phyloP scores from a whole-genome alignment of 1,140 invertebrate species.

The Cotesia vestalis region DNA sequence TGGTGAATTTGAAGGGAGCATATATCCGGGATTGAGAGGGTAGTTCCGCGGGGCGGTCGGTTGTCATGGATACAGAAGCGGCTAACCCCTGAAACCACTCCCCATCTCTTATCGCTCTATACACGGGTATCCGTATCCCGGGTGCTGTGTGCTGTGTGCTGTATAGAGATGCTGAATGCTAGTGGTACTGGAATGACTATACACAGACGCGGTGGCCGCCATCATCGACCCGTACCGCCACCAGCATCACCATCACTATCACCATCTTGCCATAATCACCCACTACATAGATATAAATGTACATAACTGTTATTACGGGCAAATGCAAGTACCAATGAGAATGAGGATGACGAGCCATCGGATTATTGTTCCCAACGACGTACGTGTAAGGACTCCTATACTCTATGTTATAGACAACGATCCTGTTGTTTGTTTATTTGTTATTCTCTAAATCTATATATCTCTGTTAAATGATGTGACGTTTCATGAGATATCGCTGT shows the following conservation, averaged over 20 bases:
- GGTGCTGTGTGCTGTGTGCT: slow-evolving; percentile 28
- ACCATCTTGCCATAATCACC: slow-evolving; percentile 63
- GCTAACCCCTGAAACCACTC: slow-evolving; percentile 54
- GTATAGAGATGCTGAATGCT: background rate
- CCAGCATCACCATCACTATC: no score
- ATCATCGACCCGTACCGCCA: slow-evolving; percentile 58
- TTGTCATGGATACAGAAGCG: slow-evolving; percentile 63
- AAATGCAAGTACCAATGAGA: background rate
- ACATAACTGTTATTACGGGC: no score
- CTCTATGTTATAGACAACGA: background rate
- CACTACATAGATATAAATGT: slow-evolving; percentile 36
- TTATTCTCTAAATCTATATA: no score
- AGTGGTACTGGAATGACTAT: background rate
- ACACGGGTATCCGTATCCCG: slow-evolving; percentile 16
- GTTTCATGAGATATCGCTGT: slow-evolving; percentile 23
- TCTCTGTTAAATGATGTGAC: background rate
- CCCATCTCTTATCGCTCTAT: slow-evolving; percentile 40
- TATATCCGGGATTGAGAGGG: slow-evolving; percentile 58
- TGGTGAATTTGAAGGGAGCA: slow-evolving; percentile 44
- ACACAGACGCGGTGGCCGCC: slow-evolving; percentile 48
- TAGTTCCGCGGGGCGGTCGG: slow-evolving; percentile 61
- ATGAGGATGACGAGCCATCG: slow-evolving; percentile 33
- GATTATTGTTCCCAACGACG: slow-evolving; percentile 31
- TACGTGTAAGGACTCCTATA: background rate
- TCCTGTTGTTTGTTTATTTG: background rate